Percentiles rank a stretch among this genome's conserved stretches.
Evolutionary conservation across 2,797 vertebrate genomes (phyloP).

Genomic region (Nyctibius grandis): DNA sequence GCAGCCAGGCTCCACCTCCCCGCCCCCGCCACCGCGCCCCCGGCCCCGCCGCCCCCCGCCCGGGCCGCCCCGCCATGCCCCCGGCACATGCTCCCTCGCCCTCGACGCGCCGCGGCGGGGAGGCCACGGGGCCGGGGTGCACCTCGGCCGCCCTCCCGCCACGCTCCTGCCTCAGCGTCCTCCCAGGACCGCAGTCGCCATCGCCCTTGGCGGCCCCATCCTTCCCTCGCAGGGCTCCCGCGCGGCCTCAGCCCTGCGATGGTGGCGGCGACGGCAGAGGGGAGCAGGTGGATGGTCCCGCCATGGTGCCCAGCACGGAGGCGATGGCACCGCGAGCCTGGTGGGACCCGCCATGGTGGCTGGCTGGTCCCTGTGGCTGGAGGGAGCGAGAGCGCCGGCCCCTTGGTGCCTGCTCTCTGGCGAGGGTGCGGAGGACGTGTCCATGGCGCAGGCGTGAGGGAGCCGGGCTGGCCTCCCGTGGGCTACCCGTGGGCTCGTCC

Average conservation of each 20-base stretch:
- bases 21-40: background rate
- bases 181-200: background rate
- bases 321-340: fast-evolving
- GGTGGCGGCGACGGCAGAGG: fast-evolving
- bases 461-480: background rate
- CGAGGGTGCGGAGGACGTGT: fast-evolving
- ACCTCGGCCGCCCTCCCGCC: background rate
- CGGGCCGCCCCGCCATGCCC: constrained; percentile 22
- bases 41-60: constrained; percentile 8
- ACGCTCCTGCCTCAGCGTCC: background rate
- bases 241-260: fast-evolving
- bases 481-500: background rate
- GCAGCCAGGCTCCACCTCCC: constrained; percentile 2
- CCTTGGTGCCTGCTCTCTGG: fast-evolving
- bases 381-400: fast-evolving
- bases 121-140: background rate
- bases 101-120: background rate
- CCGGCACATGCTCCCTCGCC: constrained; percentile 39
- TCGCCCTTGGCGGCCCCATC: background rate
- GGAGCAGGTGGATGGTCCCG: background rate
- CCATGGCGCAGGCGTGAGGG: fast-evolving
- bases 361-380: background rate
- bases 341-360: background rate
- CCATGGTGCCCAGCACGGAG: background rate
- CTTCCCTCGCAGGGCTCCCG: background rate